Evolutionary conservation across 2,888 invertebrate species (phyloP).

Genomic region (Synergus umbraculus): DNA sequence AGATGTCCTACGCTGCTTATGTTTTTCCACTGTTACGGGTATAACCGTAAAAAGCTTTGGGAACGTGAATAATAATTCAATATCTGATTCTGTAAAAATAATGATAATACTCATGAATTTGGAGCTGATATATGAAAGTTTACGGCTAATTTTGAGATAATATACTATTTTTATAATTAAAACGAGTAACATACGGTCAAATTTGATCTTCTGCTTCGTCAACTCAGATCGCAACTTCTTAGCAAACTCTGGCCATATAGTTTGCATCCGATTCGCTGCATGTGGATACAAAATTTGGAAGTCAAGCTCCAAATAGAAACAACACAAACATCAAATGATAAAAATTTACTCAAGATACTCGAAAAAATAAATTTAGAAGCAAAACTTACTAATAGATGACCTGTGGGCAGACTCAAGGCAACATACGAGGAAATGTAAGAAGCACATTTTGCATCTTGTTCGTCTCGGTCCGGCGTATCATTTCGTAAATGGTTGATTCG

Average conservation of each 20-base stretch:
- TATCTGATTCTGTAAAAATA: constrained; percentile 8
- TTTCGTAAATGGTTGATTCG: neutral
- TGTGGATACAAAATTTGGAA: neutral
- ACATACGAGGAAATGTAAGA: neutral
- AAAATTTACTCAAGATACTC: neutral
- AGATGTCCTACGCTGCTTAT: neutral
- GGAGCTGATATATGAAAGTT: neutral
- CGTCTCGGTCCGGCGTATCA: neutral
- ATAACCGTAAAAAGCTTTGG: neutral
- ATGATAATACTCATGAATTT: neutral
- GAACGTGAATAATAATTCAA: neutral
- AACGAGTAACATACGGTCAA: neutral
- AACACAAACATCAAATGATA: neutral
- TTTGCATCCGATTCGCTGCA: neutral
- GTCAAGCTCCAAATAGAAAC: neutral
- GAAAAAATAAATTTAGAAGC: neutral
- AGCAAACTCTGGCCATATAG: neutral
- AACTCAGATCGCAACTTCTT: neutral
- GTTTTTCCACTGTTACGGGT: neutral
- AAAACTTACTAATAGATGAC: neutral
- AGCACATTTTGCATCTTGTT: neutral
- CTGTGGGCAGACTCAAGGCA: neutral
- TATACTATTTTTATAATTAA: neutral
- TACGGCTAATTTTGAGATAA: neutral
- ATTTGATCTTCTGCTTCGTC: neutral